These are phyloP conservation scores for Pomphorhynchus laevis DNA, from an alignment of 1,140 invertebrate species.

Conservation along the genomic window DNA sequence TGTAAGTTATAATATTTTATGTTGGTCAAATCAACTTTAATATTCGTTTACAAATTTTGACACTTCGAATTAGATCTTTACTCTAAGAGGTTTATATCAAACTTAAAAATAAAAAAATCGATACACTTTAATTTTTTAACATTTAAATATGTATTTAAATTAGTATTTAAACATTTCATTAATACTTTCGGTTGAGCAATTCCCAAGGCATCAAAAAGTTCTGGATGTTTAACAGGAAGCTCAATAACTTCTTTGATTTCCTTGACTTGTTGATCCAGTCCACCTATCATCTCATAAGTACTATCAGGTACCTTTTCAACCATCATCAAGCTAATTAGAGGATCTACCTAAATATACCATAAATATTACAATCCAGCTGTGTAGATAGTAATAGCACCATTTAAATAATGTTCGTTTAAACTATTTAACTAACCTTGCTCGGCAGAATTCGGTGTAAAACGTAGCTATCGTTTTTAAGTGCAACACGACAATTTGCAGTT, in stretches of 20 bases:
- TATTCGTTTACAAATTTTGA: background rate
- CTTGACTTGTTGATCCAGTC: conserved; percentile 93
- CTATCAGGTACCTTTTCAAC: conserved; percentile 98
- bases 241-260: conserved; percentile 99
- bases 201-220: conserved; percentile 86
- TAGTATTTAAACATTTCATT: conserved; percentile 3
- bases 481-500: conserved; percentile 79
- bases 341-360: conserved; percentile 37
- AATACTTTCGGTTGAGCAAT: conserved; percentile 81
- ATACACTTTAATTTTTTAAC: background rate
- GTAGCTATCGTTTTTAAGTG: conserved; percentile 85
- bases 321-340: conserved; percentile 98
- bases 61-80: background rate
- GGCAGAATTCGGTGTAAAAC: conserved; percentile 91
- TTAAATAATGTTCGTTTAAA: background rate
- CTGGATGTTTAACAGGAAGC: conserved; percentile 91
- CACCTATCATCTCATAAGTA: conserved; percentile 97
- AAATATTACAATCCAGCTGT: background rate
- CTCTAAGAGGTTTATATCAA: too few relatives aligned
- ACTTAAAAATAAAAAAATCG: background rate
- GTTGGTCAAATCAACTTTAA: too few relatives aligned
- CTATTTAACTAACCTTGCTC: conserved; percentile 35
- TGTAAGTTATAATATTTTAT: too few relatives aligned
- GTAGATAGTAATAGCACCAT: background rate
- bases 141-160: conserved; percentile 1